phyloP scores from a whole-genome alignment of 2,113 vertebrate species.

The Gambusia affinis region DNA sequence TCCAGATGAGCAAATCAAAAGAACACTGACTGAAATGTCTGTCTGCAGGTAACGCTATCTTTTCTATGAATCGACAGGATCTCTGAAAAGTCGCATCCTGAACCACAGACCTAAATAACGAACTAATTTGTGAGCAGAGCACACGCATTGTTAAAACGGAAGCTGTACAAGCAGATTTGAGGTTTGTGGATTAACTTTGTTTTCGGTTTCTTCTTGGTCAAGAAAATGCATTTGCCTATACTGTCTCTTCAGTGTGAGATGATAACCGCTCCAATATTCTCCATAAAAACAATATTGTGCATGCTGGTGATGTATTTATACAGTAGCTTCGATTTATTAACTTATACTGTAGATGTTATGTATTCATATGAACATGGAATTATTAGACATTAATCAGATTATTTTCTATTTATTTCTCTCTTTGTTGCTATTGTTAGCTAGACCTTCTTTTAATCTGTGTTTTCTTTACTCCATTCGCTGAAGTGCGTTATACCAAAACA shows the following conservation, averaged over 20 bases:
- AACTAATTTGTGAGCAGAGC: conserved; percentile 63
- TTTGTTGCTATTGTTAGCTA: conserved; percentile 89
- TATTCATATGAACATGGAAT: conserved; percentile 95
- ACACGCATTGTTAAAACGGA: conserved; percentile 76
- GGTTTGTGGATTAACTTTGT: conserved; percentile 84
- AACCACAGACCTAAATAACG: conserved; percentile 82
- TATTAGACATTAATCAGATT: conserved; percentile 89
- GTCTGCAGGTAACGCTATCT: conserved; percentile 25
- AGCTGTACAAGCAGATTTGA: conserved; percentile 90
- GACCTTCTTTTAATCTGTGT: conserved; percentile 75
- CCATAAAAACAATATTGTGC: conserved; percentile 96
- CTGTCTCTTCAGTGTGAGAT: conserved; percentile 94
- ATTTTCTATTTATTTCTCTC: conserved; percentile 87
- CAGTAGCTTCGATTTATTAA: conserved; percentile 98
- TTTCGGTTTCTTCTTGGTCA: conserved; percentile 81
- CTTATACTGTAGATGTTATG: conserved; percentile 98
- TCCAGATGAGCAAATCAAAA: conserved; percentile 17
- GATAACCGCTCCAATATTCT: conserved; percentile 95
- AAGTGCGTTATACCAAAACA: conserved; percentile 94
- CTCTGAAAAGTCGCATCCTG: conserved; percentile 76
- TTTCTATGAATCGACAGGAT: conserved; percentile 31
- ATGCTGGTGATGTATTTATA: conserved; percentile 99
- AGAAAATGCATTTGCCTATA: conserved; percentile 95
- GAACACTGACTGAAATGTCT: conserved; percentile 18
- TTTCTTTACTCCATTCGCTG: conserved; percentile 84